These are phyloP conservation scores for Aplysina aerophoba DNA, from an alignment of 37 sponge, comb jelly and placozoan species.

Conservation along the genomic window DNA sequence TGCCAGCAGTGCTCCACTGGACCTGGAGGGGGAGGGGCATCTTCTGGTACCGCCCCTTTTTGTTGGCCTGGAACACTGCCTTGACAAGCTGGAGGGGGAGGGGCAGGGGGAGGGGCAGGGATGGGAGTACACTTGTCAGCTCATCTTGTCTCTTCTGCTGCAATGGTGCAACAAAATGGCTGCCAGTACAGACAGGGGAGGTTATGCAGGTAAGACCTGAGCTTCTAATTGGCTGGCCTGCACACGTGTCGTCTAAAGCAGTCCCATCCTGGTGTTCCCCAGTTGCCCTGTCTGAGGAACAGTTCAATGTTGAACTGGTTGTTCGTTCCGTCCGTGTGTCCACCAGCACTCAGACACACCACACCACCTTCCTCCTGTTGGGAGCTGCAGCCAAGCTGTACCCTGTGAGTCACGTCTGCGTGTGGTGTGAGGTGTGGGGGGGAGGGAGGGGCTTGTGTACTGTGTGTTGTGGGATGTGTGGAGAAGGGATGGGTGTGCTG, in stretches of 20 bases:
- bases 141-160: slow-evolving; percentile 55
- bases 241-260: too few relatives aligned
- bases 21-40: neutral
- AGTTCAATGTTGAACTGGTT: slow-evolving; percentile 86
- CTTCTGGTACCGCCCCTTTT: neutral
- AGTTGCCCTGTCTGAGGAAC: slow-evolving; percentile 64
- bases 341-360: slow-evolving; percentile 76
- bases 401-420: slow-evolving; percentile 72
- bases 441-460: neutral
- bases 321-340: slow-evolving; percentile 80
- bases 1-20: neutral
- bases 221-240: too few relatives aligned
- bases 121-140: slow-evolving; percentile 70
- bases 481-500: neutral
- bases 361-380: slow-evolving; percentile 77
- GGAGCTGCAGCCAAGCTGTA: slow-evolving; percentile 62
- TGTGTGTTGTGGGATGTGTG: too few relatives aligned
- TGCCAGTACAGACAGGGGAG: neutral
- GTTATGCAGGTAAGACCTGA: neutral
- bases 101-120: slow-evolving; percentile 27
- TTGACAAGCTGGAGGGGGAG: slow-evolving; percentile 37
- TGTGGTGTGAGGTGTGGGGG: neutral
- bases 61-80: neutral
- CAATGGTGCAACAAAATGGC: slow-evolving; percentile 39
- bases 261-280: neutral